phyloP scores from a whole-genome alignment of 2,888 invertebrate genomes.

The Platycheirus rosarum region DNA sequence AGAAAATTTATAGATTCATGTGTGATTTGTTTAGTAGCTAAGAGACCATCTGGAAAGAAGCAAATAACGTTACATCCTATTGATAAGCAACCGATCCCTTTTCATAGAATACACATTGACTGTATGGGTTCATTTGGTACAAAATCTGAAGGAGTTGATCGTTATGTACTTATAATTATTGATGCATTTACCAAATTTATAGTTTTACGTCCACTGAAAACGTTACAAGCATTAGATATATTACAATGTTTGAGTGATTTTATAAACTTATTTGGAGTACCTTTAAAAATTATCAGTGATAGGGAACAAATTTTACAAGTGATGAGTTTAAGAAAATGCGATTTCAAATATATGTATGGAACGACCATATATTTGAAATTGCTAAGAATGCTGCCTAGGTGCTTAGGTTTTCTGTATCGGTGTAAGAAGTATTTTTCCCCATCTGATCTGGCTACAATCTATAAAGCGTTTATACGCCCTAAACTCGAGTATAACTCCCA shows the following conservation, averaged over 20 bases:
- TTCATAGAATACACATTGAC: slow-evolving; percentile 3
- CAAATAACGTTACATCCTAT: too few relatives aligned
- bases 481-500: too few relatives aligned
- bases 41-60: slow-evolving; percentile 23
- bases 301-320: slow-evolving; percentile 1
- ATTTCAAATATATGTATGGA: too few relatives aligned
- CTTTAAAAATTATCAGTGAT: not conserved
- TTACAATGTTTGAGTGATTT: not conserved
- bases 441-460: too few relatives aligned
- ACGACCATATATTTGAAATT: too few relatives aligned
- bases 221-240: slow-evolving; percentile 3
- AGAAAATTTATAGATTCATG: slow-evolving; percentile 34
- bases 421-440: too few relatives aligned
- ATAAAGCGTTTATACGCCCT: too few relatives aligned
- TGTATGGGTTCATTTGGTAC: slow-evolving; percentile 1
- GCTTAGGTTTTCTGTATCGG: too few relatives aligned
- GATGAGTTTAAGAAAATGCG: slow-evolving; percentile 3
- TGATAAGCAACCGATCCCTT: slow-evolving; percentile 1
- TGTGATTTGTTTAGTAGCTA: slow-evolving; percentile 28
- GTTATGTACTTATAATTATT: slow-evolving; percentile 3
- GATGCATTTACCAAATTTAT: slow-evolving; percentile 3
- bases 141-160: slow-evolving; percentile 1
- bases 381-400: too few relatives aligned
- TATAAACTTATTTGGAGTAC: slow-evolving; percentile 1
- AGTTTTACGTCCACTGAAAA: slow-evolving; percentile 1